These are phyloP conservation scores for Caenorhabditis sulstoni DNA, from an alignment of 2,888 invertebrate genomes.

Conservation along the genomic window DNA sequence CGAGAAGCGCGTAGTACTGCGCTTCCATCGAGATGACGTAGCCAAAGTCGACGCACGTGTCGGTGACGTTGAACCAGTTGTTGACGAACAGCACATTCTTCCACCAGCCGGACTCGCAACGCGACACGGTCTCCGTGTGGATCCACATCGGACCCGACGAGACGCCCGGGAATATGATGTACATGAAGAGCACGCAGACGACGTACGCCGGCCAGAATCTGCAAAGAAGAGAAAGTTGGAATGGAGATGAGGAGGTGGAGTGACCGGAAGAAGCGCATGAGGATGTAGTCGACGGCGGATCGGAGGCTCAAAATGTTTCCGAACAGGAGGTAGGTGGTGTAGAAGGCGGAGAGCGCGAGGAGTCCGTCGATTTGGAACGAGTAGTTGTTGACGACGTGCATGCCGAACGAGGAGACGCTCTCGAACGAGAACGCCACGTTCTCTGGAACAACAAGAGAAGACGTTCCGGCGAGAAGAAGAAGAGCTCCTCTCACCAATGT, in stretches of 20 bases:
- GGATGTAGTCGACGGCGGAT: constrained; percentile 47
- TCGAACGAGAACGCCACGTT: constrained; percentile 78
- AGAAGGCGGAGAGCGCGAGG: constrained; percentile 74
- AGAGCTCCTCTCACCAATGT: constrained; percentile 77
- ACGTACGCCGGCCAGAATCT: constrained; percentile 78
- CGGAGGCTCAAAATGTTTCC: constrained; percentile 44
- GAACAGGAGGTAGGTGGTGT: constrained; percentile 69
- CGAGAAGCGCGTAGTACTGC: constrained; percentile 73
- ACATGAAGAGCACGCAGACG: constrained; percentile 73
- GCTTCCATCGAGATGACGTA: constrained; percentile 77
- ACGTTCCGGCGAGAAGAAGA: too few species aligned
- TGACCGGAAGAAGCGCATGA: constrained; percentile 56
- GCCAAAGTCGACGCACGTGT: constrained; percentile 79
- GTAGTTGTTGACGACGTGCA: constrained; percentile 77
- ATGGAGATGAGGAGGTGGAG: too few species aligned
- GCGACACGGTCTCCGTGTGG: constrained; percentile 71
- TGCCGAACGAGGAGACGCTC: constrained; percentile 59
- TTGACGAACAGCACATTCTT: constrained; percentile 80
- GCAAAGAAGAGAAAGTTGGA: too few species aligned
- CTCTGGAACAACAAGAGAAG: constrained; percentile 62
- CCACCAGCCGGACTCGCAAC: constrained; percentile 78
- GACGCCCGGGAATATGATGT: constrained; percentile 70
- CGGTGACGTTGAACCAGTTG: constrained; percentile 75
- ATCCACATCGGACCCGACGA: constrained; percentile 80
- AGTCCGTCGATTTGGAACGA: constrained; percentile 69